These are phyloP conservation scores for Cephalopholis sonnerati DNA, from an alignment of 2,113 vertebrate genomes.

Conservation along the genomic window DNA sequence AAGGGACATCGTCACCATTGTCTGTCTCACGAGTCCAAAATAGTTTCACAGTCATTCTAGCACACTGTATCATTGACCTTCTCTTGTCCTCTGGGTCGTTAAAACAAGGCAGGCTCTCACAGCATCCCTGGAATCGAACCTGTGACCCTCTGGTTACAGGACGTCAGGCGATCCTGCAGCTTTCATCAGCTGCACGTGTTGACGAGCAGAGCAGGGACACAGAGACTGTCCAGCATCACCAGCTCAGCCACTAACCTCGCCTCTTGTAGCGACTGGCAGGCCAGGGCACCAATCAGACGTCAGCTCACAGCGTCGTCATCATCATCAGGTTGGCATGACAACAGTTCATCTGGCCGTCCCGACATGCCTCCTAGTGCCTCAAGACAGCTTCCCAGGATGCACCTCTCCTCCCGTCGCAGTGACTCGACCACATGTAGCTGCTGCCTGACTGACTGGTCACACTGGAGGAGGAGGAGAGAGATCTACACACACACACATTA, in stretches of 20 bases:
- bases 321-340: constrained; percentile 10
- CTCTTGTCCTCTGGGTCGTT: no score
- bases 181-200: background rate
- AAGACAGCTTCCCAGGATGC: constrained; percentile 77
- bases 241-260: background rate
- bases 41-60: background rate
- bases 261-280: background rate
- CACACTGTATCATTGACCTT: background rate
- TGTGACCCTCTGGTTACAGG: background rate
- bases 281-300: constrained; percentile 12
- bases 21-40: background rate
- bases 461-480: constrained; percentile 53
- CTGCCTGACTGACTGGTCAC: constrained; percentile 67
- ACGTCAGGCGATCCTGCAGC: background rate
- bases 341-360: constrained; percentile 5
- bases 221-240: background rate
- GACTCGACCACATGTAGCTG: constrained; percentile 77
- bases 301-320: constrained; percentile 28
- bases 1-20: background rate
- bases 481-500: constrained; percentile 65
- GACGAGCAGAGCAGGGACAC: background rate
- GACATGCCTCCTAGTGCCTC: constrained; percentile 47
- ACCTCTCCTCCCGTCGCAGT: constrained; percentile 80
- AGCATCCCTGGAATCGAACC: background rate
- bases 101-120: background rate